Evolutionary conservation across 2,113 vertebrate genomes (phyloP), one percentile per base, ranked within the genome.

Genomic region (Anarrhichthys ocellatus): DNA sequence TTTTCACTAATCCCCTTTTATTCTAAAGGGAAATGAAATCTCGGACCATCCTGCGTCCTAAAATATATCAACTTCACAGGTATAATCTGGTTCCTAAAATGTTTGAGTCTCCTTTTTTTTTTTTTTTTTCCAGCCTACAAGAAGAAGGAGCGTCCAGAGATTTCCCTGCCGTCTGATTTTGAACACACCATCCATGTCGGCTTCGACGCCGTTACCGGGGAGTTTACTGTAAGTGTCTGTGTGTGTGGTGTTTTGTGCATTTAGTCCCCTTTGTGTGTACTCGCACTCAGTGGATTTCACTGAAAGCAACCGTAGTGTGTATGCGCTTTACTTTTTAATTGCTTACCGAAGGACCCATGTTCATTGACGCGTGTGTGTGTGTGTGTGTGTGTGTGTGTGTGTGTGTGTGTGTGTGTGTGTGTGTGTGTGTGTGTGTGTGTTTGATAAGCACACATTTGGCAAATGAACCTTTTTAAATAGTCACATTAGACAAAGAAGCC

Each of bases 101-200:
- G 8, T 9, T 22, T 20, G 50, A 44, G 20, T n/a, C 6, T 40
- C 0, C 9, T 10, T 20, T 52, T 29, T 9, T 62, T 4, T 67
- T 18, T 59, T 80, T 64, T 50, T 59, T 80, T 64, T 50, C 52
- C 81, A 92, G 98, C 97, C 73, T 97, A 96, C 85, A 99, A 97
- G 93, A 99, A 97, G 94, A 98, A 97, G 90, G 98, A 97, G 83
- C 95, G 97, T 13, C 98, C 97, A 0, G 98, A 99, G 91, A 99
- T 99, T 87, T 99, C 98, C 68, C 95, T 98, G n/a, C 98, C 98
- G 2, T 99, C 97, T 7, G 97, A 99, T 88, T 99, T 99, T 44
- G 98, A 99, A 36, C 98, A 99, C 95, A 98, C 97, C 0, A 98
- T 99, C 93, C 98, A 99, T 1, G 98, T 99, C 44, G 98, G 98